These are phyloP conservation scores for Coturnix japonica DNA, from an alignment of 2,113 vertebrate species.

Conservation along the genomic window DNA sequence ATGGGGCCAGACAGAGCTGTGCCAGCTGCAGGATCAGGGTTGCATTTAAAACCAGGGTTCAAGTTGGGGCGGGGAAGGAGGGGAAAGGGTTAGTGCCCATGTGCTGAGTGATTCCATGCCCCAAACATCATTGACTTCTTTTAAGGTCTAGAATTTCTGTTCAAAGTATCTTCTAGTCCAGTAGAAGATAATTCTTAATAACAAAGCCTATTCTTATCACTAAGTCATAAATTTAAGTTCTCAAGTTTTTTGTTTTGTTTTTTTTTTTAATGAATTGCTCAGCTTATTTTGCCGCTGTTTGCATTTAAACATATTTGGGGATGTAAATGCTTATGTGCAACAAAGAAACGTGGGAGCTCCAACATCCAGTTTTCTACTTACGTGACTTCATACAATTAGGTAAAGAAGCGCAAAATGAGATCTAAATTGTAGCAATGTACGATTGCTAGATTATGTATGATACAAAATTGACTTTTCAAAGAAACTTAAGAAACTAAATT, in stretches of 20 bases:
- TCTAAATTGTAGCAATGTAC: background rate
- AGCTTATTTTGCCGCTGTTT: background rate
- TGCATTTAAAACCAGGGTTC: background rate
- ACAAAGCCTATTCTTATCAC: background rate
- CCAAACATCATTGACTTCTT: background rate
- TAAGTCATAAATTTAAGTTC: background rate
- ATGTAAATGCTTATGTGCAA: background rate
- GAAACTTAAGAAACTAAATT: background rate
- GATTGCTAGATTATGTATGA: background rate
- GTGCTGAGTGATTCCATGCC: background rate
- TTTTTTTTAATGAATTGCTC: background rate
- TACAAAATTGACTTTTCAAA: conserved; percentile 11
- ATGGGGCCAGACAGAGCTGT: background rate
- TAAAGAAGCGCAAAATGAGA: background rate
- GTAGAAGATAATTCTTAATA: background rate
- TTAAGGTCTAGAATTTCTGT: background rate
- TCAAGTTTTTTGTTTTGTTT: too few species aligned
- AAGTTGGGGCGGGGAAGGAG: background rate
- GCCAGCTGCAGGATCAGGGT: rapidly evolving
- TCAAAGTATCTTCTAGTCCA: background rate
- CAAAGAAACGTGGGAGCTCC: background rate
- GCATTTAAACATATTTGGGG: background rate
- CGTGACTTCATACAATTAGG: background rate
- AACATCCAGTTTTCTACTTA: background rate
- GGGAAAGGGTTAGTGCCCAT: background rate